Evolutionary conservation across 2,888 invertebrate species (phyloP), one percentile per base, ranked within the genome.

Genomic region (Esperia sulphurella): DNA sequence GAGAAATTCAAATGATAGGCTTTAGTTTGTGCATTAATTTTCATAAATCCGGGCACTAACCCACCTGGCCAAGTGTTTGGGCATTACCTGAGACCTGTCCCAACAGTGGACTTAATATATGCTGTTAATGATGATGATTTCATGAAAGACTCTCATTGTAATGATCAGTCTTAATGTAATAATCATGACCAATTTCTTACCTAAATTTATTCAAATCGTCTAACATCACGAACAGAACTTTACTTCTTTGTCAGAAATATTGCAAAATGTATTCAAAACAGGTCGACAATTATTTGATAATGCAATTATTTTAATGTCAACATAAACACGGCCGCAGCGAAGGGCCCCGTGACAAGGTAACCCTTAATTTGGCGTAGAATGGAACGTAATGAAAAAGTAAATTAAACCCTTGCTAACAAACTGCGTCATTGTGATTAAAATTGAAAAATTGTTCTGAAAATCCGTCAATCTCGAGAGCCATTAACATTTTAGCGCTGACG

Each of bases 381-480:
- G 38, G 21, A 14, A 29, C 45, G 38, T 13, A 53, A 53, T 43
- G 44, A 49, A 51, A 49, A 51, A 46, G 45, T 40, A 51, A 50
- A 52, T 49, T 40, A 61, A 61, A 60, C 44, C 48, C 47, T 21
- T 48, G 55, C 59, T 56, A 51, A 57, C 59, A 59, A 65, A 58
- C 53, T 55, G 52, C 52, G 60, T 47, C 54, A 53, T 61, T 60
- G 54, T 63, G 54, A 67, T 66, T 59, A 64, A 59, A 41, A 68
- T 53, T 65, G 62, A 68, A 70, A 72, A 70, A 71, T 67, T 60
- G 48, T 52, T 57, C 44, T 41, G 49, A 49, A 46, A 61, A 60
- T 60, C 58, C 52, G 63, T 71, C 68, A 65, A 67, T 69, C 65
- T 67, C 28, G 31, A 46, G 46, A 49, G 67, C 66, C 61, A 58